Base-by-base conservation (phyloP, 1,140 invertebrate genomes). In the Oppia nitens region DNA sequence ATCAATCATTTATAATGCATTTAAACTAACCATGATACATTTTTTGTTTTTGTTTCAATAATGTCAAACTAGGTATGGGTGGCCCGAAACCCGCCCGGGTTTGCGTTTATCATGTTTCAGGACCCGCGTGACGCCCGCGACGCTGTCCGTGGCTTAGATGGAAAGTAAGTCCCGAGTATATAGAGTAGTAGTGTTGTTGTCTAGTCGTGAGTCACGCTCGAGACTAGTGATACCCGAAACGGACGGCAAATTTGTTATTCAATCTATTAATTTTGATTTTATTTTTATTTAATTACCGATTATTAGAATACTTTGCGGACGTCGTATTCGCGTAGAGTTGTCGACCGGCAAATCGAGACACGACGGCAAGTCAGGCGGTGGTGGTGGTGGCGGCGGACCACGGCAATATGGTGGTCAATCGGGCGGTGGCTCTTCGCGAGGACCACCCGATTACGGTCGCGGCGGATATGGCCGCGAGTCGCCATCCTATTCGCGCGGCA, bases 41-140 rank as follows among this genome's bases (percentile, higher is more conserved):
- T n/a, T n/a, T n/a, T n/a, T n/a, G n/a, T n/a, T n/a, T n/a, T n/a
- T n/a, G n/a, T n/a, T n/a, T n/a, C n/a, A 40, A 9, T 40, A 40
- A 9, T 40, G 6, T 25, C 45, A 47, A n/a, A 12, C n/a, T 28
- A 56, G 55, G 55, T 58, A n/a, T 59, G 57, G 57, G 60, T 63
- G 3, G 53, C 60, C 20, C 45, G 60, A 28, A 62, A 62, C 51
- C 59, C 53, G 20, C 62, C 83, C 65, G 91, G 91, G 32, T 96
- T 96, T 76, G 91, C 90, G 14, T 96, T 96, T 75, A 85, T 96
- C 20, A 90, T 95, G 72, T 96, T 91, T 74, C 91, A 96, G 74
- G 91, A 92, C 72, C 79, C 82, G 67, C 82, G 87, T 68, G 91
- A 96, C 74, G 91, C 91, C 6, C 88, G 91, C 69, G 91, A 97